Percentiles rank a stretch among this genome's conserved stretches.
These are phyloP conservation scores for Ganaspis brasiliensis DNA, from an alignment of 2,888 invertebrate genomes.

Conservation along the genomic window DNA sequence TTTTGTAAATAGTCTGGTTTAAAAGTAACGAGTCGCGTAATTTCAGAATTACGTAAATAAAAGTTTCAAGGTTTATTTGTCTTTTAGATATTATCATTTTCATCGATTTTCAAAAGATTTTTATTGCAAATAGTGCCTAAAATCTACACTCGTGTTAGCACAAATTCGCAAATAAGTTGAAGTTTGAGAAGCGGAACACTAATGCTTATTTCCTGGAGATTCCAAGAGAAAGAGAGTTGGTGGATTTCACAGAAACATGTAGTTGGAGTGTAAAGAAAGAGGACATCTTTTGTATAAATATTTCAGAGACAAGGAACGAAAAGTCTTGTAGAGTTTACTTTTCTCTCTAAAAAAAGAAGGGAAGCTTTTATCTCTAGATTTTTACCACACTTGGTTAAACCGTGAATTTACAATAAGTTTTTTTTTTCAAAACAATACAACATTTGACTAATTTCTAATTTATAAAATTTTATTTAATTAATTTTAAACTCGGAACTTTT, in stretches of 20 bases:
- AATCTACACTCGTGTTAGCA: neutral
- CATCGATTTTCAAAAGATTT: neutral
- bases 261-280: slow-evolving; percentile 26
- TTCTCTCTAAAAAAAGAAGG: neutral
- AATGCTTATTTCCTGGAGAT: slow-evolving; percentile 32
- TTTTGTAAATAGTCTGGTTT: too few species aligned
- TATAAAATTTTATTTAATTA: too few species aligned
- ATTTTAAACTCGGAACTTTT: too few species aligned
- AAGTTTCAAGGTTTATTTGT: too few species aligned
- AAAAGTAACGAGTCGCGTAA: too few species aligned
- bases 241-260: slow-evolving; percentile 37
- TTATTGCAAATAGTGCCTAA: neutral
- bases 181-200: slow-evolving; percentile 37
- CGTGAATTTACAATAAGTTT: too few species aligned
- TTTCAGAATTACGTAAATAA: too few species aligned
- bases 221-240: slow-evolving; percentile 32
- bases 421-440: too few species aligned
- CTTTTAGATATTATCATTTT: too few species aligned
- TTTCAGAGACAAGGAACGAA: slow-evolving; percentile 17
- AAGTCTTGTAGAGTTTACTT: slow-evolving; percentile 1
- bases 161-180: slow-evolving; percentile 14
- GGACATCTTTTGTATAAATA: slow-evolving; percentile 43
- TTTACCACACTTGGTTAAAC: too few species aligned
- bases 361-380: neutral
- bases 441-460: too few species aligned